Conservation (phyloP, 2,797 vertebrate genomes). For the Avahi laniger region DNA sequence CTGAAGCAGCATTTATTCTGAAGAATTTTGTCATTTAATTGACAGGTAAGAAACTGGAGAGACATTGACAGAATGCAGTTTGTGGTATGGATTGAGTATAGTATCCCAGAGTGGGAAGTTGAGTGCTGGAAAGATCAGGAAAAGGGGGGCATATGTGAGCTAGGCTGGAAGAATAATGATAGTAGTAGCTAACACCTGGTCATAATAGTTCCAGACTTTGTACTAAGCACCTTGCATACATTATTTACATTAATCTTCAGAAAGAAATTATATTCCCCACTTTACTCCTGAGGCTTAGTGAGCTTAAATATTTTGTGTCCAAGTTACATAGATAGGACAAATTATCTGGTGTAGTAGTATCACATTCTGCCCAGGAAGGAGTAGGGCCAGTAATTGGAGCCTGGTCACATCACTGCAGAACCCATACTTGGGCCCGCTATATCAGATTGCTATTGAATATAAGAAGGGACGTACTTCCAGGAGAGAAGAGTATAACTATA, state of each 20-base stretch:
- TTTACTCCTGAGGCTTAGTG: not conserved
- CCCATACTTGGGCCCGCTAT: not conserved
- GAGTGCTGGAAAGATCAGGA: not conserved
- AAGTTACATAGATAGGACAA: not conserved
- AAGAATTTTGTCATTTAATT: constrained; percentile 13
- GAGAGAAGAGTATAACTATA: not conserved
- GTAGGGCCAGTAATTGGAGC: not conserved
- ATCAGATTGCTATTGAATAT: not conserved
- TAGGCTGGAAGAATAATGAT: not conserved
- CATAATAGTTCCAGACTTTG: not conserved
- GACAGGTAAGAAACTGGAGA: not conserved
- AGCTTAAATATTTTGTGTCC: not conserved
- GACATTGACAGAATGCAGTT: not conserved
- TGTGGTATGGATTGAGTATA: not conserved
- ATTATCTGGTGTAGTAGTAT: not conserved
- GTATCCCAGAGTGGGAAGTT: not conserved
- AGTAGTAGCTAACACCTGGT: not conserved
- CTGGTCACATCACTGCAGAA: not conserved
- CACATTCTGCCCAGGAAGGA: not conserved
- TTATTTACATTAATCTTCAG: not conserved
- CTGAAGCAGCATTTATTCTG: not conserved
- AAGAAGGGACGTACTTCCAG: not conserved
- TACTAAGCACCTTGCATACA: not conserved
- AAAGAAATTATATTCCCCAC: not conserved
- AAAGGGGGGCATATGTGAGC: not conserved